Percentiles rank a stretch among this genome's conserved stretches.
These are phyloP conservation scores for Peromyscus attwateri DNA, from an alignment of 2,797 vertebrate genomes.

Conservation along the genomic window DNA sequence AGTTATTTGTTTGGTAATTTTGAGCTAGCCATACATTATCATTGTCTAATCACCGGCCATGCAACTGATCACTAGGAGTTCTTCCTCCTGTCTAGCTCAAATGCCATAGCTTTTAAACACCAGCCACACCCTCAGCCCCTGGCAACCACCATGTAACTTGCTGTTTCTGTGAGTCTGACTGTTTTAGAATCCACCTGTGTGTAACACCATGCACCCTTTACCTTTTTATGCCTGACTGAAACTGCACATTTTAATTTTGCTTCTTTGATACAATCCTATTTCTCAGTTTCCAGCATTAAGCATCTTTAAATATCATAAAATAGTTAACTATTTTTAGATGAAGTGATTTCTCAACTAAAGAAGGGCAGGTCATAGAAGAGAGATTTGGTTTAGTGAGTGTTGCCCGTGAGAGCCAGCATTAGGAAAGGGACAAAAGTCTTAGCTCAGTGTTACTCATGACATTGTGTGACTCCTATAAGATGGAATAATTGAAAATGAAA, in stretches of 20 bases:
- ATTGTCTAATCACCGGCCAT: not conserved
- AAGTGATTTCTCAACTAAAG: not conserved
- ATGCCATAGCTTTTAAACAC: not conserved
- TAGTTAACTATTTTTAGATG: not conserved
- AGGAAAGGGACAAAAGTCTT: not conserved
- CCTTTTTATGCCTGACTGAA: not conserved
- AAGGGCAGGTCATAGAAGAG: not conserved
- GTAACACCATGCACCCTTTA: not conserved
- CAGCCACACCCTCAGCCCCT: not conserved
- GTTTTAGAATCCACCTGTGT: not conserved
- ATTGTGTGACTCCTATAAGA: not conserved
- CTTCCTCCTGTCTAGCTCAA: not conserved
- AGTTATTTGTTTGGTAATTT: not conserved
- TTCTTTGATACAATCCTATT: conserved; percentile 12
- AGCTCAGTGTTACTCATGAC: not conserved
- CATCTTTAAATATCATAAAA: conserved; percentile 52
- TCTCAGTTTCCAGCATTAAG: not conserved
- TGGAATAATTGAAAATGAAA: conserved; percentile 1
- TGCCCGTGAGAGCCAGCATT: not conserved
- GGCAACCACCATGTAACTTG: not conserved
- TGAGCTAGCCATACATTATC: not conserved
- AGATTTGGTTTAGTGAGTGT: not conserved
- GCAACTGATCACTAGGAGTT: not conserved
- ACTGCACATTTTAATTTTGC: conserved; percentile 39
- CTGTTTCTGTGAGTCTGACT: not conserved